A percentile compares a stretch with the other conserved stretches of the same genome.
phyloP scores from a whole-genome alignment of 1,140 invertebrate genomes.

The Schmidtea mediterranea region DNA sequence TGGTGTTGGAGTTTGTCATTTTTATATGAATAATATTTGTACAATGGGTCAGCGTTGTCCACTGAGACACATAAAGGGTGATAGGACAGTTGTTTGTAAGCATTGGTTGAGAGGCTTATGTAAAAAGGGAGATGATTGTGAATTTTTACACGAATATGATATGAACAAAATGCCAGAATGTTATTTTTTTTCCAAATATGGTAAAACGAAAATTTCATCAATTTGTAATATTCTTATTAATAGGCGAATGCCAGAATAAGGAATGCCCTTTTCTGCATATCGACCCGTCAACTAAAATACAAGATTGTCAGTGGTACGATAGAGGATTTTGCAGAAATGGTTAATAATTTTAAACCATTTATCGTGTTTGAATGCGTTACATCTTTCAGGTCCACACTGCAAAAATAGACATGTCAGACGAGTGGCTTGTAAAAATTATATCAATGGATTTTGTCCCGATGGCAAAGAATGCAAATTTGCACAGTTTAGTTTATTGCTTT shows the following conservation, averaged over 20 bases:
- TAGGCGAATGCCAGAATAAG: slow-evolving; percentile 60
- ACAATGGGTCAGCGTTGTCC: slow-evolving; percentile 66
- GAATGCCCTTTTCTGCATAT: slow-evolving; percentile 98
- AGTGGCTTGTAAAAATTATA: slow-evolving; percentile 78
- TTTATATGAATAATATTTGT: slow-evolving; percentile 51
- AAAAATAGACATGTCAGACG: slow-evolving; percentile 76
- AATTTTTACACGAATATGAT: slow-evolving; percentile 97
- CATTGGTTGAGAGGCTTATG: slow-evolving; percentile 95
- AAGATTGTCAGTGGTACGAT: slow-evolving; percentile 99
- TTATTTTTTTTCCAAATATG: slow-evolving; percentile 71
- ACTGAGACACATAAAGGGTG: slow-evolving; percentile 77
- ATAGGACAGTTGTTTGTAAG: slow-evolving; percentile 95
- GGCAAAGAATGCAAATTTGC: slow-evolving; percentile 80
- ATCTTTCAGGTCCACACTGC: slow-evolving; percentile 41
- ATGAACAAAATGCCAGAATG: slow-evolving; percentile 99
- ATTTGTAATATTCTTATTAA: too few species aligned
- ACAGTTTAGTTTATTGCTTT: slow-evolving; percentile 31
- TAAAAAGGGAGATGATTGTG: slow-evolving; percentile 96
- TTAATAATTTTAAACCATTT: too few species aligned
- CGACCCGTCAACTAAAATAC: slow-evolving; percentile 71
- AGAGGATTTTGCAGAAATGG: slow-evolving; percentile 93
- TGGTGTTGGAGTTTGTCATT: slow-evolving; percentile 75
- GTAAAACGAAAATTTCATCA: slow-evolving; percentile 11
- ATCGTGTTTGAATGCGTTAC: too few species aligned
- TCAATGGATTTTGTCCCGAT: slow-evolving; percentile 82